These are phyloP conservation scores for Netelia virgata DNA, from an alignment of 2,888 invertebrate species.

Conservation along the genomic window DNA sequence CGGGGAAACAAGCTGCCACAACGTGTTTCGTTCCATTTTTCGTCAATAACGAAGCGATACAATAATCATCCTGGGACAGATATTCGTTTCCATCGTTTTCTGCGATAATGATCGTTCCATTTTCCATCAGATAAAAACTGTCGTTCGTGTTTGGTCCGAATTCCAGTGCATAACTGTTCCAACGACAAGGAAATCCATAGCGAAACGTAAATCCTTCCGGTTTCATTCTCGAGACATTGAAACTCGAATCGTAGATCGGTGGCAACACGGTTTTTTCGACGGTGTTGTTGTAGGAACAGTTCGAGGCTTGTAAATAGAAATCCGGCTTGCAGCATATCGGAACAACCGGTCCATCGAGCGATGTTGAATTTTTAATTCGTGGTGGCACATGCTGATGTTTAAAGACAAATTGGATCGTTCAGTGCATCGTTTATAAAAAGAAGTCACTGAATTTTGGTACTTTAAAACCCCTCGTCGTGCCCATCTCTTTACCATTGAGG, in stretches of 20 bases:
- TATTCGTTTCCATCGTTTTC: conserved; percentile 52
- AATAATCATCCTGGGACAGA: conserved; percentile 66
- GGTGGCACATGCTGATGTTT: conserved; percentile 12
- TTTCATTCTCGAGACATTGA: conserved; percentile 63
- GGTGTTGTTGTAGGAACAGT: conserved; percentile 58
- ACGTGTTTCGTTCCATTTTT: conserved; percentile 58
- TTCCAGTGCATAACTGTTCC: conserved; percentile 68
- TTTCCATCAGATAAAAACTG: conserved; percentile 74
- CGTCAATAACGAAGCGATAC: conserved; percentile 69
- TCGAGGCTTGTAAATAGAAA: conserved; percentile 58
- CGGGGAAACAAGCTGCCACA: conserved; percentile 71
- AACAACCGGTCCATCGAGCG: conserved; percentile 45
- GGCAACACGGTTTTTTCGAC: conserved; percentile 62
- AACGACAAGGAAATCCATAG: conserved; percentile 73
- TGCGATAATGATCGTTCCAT: conserved; percentile 71
- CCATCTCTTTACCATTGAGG: too few relatives aligned
- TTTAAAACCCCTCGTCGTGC: too few relatives aligned
- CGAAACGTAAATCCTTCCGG: conserved; percentile 57
- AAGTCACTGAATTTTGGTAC: too few relatives aligned
- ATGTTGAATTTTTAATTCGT: background rate
- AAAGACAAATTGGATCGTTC: background rate
- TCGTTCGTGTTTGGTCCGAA: conserved; percentile 55
- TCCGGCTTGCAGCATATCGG: conserved; percentile 75
- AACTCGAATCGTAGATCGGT: conserved; percentile 61
- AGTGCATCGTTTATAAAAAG: too few relatives aligned